Conservation (phyloP, 2,797 vertebrate genomes). For the Anabas testudineus region DNA sequence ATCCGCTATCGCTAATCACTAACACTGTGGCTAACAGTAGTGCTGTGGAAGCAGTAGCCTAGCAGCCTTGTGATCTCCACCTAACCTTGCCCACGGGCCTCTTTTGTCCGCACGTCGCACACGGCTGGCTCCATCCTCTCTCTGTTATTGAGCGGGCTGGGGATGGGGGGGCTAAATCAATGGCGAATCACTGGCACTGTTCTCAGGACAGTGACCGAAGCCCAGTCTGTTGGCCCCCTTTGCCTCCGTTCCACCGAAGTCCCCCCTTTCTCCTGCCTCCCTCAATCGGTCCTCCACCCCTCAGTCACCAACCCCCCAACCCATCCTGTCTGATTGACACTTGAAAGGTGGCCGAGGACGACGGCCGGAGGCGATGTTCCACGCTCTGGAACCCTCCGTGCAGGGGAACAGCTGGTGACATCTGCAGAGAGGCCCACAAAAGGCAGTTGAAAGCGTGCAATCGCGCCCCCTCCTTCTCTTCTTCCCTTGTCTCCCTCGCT, state of each 20-base stretch:
- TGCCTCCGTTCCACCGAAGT: constrained; percentile 56
- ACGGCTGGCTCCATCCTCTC: constrained; percentile 94
- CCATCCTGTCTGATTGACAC: constrained; percentile 99
- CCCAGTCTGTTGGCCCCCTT: constrained; percentile 83
- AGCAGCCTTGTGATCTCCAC: constrained; percentile 89
- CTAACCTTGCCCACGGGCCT: constrained; percentile 99
- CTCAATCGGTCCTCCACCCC: constrained; percentile 68
- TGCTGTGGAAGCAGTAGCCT: constrained; percentile 74
- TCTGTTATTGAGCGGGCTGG: constrained; percentile 80
- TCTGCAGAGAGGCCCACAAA: constrained; percentile 99
- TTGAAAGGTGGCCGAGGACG: constrained; percentile 98
- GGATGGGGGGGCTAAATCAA: constrained; percentile 91
- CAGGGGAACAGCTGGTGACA: constrained; percentile 99
- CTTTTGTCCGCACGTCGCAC: constrained; percentile 90
- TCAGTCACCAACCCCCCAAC: constrained; percentile 69
- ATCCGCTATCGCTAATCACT: constrained; percentile 77
- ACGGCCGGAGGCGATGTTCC: constrained; percentile 98
- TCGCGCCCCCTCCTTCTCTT: constrained; percentile 89
- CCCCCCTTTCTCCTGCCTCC: constrained; percentile 85
- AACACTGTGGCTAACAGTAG: constrained; percentile 69
- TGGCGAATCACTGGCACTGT: constrained; percentile 99
- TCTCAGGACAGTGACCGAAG: constrained; percentile 99
- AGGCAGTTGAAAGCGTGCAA: constrained; percentile 98
- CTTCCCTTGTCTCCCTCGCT: constrained; percentile 78
- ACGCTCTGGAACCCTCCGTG: constrained; percentile 95